Evolutionary conservation across 2,797 vertebrate genomes (phyloP).

Genomic region (Coilia nasus): DNA sequence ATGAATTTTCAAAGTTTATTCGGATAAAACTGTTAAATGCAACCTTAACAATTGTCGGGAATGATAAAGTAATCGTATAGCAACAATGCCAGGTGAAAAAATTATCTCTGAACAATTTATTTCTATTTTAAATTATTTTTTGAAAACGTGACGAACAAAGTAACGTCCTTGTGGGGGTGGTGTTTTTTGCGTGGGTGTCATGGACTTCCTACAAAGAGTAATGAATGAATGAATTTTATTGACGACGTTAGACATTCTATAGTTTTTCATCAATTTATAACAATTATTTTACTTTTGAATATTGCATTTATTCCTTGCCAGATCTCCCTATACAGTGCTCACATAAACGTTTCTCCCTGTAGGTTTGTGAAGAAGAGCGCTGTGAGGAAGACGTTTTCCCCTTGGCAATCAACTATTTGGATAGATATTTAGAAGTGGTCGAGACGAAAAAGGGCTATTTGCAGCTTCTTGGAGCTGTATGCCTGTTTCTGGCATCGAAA

Average conservation of each 20-base stretch:
- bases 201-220: constrained; percentile 43
- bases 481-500: constrained; percentile 95
- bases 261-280: constrained; percentile 23
- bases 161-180: constrained; percentile 46
- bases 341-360: constrained; percentile 34
- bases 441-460: constrained; percentile 86
- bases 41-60: constrained; percentile 74
- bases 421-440: constrained; percentile 90
- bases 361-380: constrained; percentile 95
- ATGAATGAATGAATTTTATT: constrained; percentile 48
- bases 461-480: constrained; percentile 92
- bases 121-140: constrained; percentile 79
- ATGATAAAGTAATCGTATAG: constrained; percentile 12
- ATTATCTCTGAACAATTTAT: constrained; percentile 35
- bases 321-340: background rate
- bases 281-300: background rate
- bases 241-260: constrained; percentile 5
- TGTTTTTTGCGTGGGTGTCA: constrained; percentile 38
- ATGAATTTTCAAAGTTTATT: constrained; percentile 4
- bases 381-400: constrained; percentile 93
- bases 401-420: constrained; percentile 96
- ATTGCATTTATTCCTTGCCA: background rate
- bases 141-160: constrained; percentile 73
- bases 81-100: background rate
- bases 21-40: background rate